Conservation (phyloP, 2,797 vertebrate genomes). For the Phataginus tetradactyla region DNA sequence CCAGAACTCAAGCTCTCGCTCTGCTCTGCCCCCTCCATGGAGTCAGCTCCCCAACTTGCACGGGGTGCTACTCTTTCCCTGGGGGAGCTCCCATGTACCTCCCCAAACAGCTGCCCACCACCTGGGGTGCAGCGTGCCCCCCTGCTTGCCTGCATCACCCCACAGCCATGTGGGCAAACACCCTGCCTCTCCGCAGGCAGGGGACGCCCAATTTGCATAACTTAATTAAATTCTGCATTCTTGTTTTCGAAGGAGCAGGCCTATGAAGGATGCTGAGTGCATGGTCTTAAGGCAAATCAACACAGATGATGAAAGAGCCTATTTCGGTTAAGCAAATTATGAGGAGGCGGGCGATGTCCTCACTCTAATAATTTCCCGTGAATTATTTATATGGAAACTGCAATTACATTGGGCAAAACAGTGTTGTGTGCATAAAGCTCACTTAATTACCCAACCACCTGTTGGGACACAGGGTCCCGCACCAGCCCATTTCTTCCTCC, state of each 20-base stretch:
- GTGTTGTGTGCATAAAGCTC: constrained; percentile 88
- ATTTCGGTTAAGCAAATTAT: constrained; percentile 87
- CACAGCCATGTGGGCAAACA: constrained; percentile 36
- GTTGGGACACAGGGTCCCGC: constrained; percentile 83
- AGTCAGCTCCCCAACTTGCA: not conserved
- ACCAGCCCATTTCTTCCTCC: constrained; percentile 77
- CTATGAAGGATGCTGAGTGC: constrained; percentile 78
- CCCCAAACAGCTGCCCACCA: not conserved
- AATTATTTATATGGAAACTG: constrained; percentile 91
- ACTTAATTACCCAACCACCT: constrained; percentile 91
- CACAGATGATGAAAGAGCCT: constrained; percentile 85
- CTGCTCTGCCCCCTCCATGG: not conserved
- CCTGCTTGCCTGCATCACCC: not conserved
- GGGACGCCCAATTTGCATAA: constrained; percentile 79
- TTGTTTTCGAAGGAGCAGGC: constrained; percentile 56
- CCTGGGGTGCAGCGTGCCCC: not conserved
- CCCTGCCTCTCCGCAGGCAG: constrained; percentile 63
- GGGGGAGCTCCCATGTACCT: no score
- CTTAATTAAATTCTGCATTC: constrained; percentile 80
- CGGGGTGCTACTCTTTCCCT: not conserved
- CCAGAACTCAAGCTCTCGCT: not conserved
- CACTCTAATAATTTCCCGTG: constrained; percentile 87
- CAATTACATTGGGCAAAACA: constrained; percentile 88
- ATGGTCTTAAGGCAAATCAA: constrained; percentile 84
- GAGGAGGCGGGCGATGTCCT: constrained; percentile 87